phyloP scores from a whole-genome alignment of 1,140 invertebrate genomes.

The Mya arenaria region DNA sequence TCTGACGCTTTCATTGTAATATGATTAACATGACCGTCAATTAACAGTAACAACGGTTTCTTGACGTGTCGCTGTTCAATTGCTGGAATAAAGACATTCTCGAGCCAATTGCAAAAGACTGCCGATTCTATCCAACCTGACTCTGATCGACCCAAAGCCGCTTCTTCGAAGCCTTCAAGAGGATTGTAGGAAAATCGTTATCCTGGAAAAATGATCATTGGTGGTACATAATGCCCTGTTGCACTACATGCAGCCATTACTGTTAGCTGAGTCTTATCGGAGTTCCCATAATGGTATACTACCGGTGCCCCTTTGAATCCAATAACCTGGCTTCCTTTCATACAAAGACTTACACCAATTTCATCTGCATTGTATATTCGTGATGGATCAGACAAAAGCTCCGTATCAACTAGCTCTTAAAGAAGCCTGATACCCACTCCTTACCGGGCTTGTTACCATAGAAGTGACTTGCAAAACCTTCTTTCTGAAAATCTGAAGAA shows the following conservation, averaged over 20 bases:
- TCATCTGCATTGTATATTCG: constrained; percentile 42
- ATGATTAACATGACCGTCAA: constrained; percentile 10
- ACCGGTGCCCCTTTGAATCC: constrained; percentile 27
- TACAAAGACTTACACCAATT: constrained; percentile 30
- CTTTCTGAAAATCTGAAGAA: too few species aligned
- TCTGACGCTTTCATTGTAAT: background rate
- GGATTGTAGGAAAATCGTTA: background rate
- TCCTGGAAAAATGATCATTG: constrained; percentile 22
- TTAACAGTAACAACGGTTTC: constrained; percentile 4
- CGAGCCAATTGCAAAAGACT: constrained; percentile 11
- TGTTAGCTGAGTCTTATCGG: constrained; percentile 1
- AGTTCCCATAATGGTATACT: constrained; percentile 22
- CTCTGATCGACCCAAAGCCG: background rate
- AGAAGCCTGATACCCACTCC: too few species aligned
- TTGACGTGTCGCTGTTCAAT: background rate
- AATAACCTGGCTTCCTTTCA: constrained; percentile 18
- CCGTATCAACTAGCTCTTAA: too few species aligned
- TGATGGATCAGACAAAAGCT: constrained; percentile 6
- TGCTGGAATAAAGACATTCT: background rate
- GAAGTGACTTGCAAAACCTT: too few species aligned
- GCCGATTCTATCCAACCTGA: constrained; percentile 30
- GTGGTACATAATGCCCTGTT: background rate
- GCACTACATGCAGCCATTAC: constrained; percentile 21
- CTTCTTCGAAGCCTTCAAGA: constrained; percentile 17
- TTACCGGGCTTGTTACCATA: too few species aligned